Evolutionary conservation across 1,140 invertebrate species (phyloP), one percentile per base, ranked within the genome.

Genomic region (Apis dorsata): DNA sequence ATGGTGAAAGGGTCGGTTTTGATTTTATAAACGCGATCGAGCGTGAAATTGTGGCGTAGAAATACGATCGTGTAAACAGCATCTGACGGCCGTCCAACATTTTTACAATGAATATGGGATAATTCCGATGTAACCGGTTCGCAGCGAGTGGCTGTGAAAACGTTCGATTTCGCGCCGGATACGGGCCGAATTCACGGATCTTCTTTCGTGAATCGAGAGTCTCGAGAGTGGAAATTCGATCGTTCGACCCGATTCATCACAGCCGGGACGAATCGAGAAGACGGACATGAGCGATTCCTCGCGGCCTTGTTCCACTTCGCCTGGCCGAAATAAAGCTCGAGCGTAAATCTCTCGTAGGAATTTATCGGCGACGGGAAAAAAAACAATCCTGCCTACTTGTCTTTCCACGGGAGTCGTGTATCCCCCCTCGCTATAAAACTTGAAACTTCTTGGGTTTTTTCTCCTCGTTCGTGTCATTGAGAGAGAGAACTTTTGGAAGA

Each of bases 1-100:
- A 44, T 7, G 34, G 65, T 51, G 83, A 34, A 71, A 53, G 66
- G 72, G 51, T 24, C 13, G 71, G 71, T 28, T n/a, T 69, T 86
- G 87, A 84, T 88, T 89, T 89, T 84, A 88, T 89, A 87, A 91
- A 88, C 83, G 89, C 88, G 76, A 70, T 70, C 76, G 81, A 17
- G 73, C 79, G 74, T 57, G 86, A 84, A 86, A 83, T 75, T 66
- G 85, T 60, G 60, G 60, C 76, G 76, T 70, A 65, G 60, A 77
- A 80, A 65, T 81, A 86, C 74, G 74, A 69, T 81, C 84, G 79
- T 83, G 79, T 86, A 83, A 86, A 86, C 85, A 76, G 84, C 74
- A 63, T 83, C 51, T 71, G 69, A 84, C 78, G 70, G 62, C 57
- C 78, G 63, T 24, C 59, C 55, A 73, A 78, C 49, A 71, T 71